Percentiles rank a stretch among this genome's conserved stretches.
Conservation (phyloP, 2,113 vertebrate genomes). For the Psophia crepitans region DNA sequence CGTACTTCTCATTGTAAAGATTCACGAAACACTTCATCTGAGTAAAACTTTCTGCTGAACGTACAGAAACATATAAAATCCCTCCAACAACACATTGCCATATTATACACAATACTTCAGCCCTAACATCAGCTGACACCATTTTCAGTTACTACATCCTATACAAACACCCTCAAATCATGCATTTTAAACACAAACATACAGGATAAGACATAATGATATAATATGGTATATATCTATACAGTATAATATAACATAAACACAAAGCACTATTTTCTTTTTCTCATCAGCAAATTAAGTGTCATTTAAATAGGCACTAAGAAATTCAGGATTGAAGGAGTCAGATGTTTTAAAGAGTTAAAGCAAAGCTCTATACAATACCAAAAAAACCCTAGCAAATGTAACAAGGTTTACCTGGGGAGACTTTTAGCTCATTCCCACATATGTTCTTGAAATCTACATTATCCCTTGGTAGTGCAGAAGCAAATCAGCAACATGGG, state of each 20-base stretch:
- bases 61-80: background rate
- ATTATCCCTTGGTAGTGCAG: background rate
- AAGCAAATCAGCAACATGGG: conserved; percentile 10
- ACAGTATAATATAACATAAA: background rate
- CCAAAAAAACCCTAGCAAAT: background rate
- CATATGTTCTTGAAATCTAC: background rate
- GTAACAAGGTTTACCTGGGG: background rate
- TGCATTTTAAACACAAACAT: background rate
- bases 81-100: background rate
- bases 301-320: background rate
- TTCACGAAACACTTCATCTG: background rate
- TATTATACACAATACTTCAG: background rate
- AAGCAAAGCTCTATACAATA: background rate
- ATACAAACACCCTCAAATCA: background rate
- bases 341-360: background rate
- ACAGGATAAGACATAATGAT: background rate
- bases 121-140: background rate
- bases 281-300: background rate
- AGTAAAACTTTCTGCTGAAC: background rate
- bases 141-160: background rate
- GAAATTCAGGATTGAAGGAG: background rate
- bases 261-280: background rate
- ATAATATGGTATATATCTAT: background rate
- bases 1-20: background rate
- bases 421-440: background rate